These are phyloP conservation scores for Perdix hodgsoniae DNA, from an alignment of 2,797 vertebrate species.

Conservation along the genomic window DNA sequence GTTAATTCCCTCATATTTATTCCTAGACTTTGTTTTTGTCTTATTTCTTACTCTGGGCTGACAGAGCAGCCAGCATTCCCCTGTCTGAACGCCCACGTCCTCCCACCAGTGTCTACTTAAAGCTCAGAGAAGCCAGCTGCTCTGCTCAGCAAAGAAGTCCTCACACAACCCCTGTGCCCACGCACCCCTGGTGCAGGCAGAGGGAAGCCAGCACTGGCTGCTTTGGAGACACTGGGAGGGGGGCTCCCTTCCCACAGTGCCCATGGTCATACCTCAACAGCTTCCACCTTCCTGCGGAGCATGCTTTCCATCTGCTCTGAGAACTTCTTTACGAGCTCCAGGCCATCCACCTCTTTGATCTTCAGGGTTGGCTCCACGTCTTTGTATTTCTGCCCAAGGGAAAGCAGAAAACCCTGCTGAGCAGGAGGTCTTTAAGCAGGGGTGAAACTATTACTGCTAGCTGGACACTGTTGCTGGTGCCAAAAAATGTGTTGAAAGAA, in stretches of 20 bases:
- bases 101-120: constrained; percentile 56
- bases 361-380: constrained; percentile 89
- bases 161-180: not conserved
- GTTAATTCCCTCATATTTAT: not conserved
- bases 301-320: constrained; percentile 96
- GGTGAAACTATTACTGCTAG: not conserved
- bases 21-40: constrained; percentile 44
- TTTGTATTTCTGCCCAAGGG: constrained; percentile 88
- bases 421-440: not conserved
- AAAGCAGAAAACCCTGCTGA: constrained; percentile 12
- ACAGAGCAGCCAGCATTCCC: constrained; percentile 60
- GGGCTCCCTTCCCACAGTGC: not conserved
- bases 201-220: not conserved
- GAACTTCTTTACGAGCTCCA: constrained; percentile 91
- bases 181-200: not conserved
- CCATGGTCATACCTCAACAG: constrained; percentile 86
- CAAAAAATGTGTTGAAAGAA: not conserved
- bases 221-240: not conserved
- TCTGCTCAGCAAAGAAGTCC: constrained; percentile 20
- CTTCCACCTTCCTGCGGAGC: constrained; percentile 94
- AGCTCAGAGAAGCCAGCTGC: constrained; percentile 48
- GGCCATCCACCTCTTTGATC: constrained; percentile 91
- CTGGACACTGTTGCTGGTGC: not conserved
- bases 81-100: constrained; percentile 53
- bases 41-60: constrained; percentile 26